A percentile compares a stretch with the other conserved stretches of the same genome.
These are phyloP conservation scores for Xyliphius kryptos DNA, from an alignment of 2,113 vertebrate species.

Conservation along the genomic window DNA sequence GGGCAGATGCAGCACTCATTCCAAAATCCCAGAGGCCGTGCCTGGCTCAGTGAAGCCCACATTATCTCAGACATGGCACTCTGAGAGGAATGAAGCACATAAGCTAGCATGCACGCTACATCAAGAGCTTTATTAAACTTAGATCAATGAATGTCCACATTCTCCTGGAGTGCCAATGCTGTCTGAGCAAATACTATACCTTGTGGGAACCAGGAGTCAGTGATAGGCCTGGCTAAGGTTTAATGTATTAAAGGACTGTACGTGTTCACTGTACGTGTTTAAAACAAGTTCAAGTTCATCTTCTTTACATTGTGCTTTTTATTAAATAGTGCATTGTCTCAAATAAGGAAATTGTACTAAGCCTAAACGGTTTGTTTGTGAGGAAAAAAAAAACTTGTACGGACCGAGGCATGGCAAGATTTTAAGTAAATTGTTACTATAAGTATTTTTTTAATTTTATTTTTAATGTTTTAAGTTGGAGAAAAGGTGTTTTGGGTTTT, in stretches of 20 bases:
- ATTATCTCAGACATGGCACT: constrained; percentile 68
- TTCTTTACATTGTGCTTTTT: no score
- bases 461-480: no score
- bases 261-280: no score
- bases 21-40: constrained; percentile 67
- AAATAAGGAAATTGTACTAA: no score
- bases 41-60: constrained; percentile 64
- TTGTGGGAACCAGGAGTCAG: constrained; percentile 56
- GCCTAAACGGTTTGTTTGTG: no score
- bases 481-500: no score
- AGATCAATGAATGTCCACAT: constrained; percentile 68
- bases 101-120: constrained; percentile 61
- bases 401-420: no score
- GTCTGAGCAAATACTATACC: constrained; percentile 67
- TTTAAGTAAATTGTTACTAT: no score
- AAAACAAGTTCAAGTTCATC: no score
- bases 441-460: no score
- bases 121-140: constrained; percentile 64
- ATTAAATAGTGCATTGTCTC: no score
- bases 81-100: constrained; percentile 68
- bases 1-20: constrained; percentile 60
- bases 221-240: constrained; percentile 61
- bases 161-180: constrained; percentile 57
- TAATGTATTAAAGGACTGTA: constrained; percentile 8
- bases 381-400: no score